These are phyloP conservation scores for Malurus leucopterus DNA, from an alignment of 2,797 vertebrate species.

Conservation along the genomic window DNA sequence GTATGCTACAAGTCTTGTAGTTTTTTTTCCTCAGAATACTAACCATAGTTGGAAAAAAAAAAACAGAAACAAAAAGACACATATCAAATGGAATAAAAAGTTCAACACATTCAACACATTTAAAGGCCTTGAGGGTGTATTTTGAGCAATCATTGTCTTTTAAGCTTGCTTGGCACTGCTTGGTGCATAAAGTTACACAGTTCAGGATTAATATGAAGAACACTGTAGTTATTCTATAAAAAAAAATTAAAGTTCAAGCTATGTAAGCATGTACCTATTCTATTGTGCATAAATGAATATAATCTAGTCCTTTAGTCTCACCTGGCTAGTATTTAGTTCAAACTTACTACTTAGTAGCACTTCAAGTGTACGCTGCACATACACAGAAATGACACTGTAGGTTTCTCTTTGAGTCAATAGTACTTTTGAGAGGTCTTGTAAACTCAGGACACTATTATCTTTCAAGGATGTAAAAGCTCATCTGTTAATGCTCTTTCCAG, in stretches of 20 bases:
- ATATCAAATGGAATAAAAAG: neutral
- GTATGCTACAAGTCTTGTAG: neutral
- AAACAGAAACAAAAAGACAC: neutral
- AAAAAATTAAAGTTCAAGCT: neutral
- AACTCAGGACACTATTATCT: neutral
- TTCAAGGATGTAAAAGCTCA: neutral
- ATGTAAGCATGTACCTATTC: neutral
- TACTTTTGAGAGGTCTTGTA: neutral
- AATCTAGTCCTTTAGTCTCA: neutral
- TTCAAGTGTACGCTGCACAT: neutral
- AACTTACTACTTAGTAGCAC: neutral
- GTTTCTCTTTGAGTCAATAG: neutral
- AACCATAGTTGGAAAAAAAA: neutral
- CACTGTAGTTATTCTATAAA: neutral
- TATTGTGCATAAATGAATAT: neutral
- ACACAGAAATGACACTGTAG: neutral
- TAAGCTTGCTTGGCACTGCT: neutral
- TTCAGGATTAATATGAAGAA: neutral
- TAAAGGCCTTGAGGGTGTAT: neutral
- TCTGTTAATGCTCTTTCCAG: neutral
- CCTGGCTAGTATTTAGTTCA: neutral
- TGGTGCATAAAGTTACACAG: neutral
- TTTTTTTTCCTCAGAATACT: neutral
- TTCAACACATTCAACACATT: neutral
- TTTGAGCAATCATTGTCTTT: neutral